Evolutionary conservation across 2,797 vertebrate species (phyloP).

Genomic region (Perodicticus potto): DNA sequence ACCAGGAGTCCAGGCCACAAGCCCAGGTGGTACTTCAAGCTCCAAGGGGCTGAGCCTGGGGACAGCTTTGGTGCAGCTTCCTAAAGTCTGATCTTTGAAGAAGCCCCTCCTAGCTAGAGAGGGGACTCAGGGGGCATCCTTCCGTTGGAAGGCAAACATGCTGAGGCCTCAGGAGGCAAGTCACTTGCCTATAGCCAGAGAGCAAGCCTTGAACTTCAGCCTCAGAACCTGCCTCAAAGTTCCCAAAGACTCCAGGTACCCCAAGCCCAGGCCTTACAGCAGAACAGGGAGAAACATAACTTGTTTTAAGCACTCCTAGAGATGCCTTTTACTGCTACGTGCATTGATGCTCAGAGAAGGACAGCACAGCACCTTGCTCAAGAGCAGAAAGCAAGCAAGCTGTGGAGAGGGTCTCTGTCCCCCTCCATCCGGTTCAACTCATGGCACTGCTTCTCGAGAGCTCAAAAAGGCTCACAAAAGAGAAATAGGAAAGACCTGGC

Average conservation of each 20-base stretch:
- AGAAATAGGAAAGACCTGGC: not conserved
- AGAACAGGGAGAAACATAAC: not conserved
- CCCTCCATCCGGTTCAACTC: too few relatives aligned
- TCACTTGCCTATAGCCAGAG: too few relatives aligned
- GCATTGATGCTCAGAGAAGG: not conserved
- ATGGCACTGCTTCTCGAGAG: fast-evolving
- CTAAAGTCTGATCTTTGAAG: not conserved
- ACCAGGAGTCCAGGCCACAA: not conserved
- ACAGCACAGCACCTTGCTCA: not conserved
- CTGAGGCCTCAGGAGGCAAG: not conserved
- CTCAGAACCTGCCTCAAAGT: not conserved
- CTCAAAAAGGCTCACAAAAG: not conserved
- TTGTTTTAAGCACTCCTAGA: not conserved
- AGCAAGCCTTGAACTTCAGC: not conserved
- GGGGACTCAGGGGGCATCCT: not conserved
- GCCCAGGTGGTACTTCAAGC: not conserved
- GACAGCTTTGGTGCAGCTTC: not conserved
- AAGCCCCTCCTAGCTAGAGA: not conserved
- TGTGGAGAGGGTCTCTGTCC: not conserved
- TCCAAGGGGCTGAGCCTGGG: too few relatives aligned
- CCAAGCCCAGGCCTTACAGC: not conserved
- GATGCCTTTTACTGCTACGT: fast-evolving
- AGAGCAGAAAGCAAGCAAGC: fast-evolving
- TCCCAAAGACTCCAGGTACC: not conserved
- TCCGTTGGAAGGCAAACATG: not conserved